Conservation (phyloP, 2,113 vertebrate genomes). For the Mastomys coucha region DNA sequence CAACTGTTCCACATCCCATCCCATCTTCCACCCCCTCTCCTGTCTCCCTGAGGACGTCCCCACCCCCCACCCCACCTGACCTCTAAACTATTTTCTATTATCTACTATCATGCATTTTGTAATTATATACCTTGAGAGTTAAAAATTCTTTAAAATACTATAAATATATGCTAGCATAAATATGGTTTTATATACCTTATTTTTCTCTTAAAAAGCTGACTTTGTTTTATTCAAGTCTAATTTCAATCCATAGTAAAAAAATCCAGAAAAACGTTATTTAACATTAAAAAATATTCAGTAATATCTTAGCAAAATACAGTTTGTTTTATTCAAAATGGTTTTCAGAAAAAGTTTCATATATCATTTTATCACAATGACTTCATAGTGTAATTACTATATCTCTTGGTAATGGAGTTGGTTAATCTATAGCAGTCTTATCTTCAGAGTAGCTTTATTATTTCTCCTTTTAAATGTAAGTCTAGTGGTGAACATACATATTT, state of each 20-base stretch:
- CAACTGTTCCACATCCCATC: no score
- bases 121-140: background rate
- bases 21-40: no score
- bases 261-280: background rate
- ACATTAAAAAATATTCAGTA: background rate
- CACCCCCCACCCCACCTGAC: no score
- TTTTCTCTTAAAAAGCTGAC: background rate
- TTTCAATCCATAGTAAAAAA: background rate
- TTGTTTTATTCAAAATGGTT: background rate
- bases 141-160: background rate
- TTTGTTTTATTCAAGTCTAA: background rate
- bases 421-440: constrained; percentile 56
- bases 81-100: background rate
- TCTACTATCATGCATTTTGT: background rate
- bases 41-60: no score
- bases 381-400: background rate
- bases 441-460: constrained; percentile 60
- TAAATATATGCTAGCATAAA: background rate
- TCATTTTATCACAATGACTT: background rate
- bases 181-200: background rate
- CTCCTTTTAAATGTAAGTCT: constrained; percentile 54
- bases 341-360: background rate
- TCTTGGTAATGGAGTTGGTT: background rate
- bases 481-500: constrained; percentile 66
- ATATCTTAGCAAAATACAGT: background rate